Conservation (phyloP, 2,113 vertebrate species). For the Pluvianellus socialis region DNA sequence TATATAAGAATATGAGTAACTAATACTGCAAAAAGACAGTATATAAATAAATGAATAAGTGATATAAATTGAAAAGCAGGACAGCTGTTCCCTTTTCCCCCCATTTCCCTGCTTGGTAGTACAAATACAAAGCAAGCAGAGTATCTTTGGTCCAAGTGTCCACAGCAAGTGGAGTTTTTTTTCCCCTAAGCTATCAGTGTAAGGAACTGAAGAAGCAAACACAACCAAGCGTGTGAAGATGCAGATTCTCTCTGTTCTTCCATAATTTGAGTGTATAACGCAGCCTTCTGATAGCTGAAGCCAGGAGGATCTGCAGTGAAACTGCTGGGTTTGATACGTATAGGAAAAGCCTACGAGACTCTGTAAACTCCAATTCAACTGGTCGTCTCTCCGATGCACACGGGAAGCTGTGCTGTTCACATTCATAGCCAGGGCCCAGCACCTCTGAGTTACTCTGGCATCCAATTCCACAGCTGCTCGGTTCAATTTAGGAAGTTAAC, state of each 20-base stretch:
- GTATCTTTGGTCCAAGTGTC: not conserved
- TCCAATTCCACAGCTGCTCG: rapidly evolving
- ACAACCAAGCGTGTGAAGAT: not conserved
- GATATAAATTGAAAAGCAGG: not conserved
- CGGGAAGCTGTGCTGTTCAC: not conserved
- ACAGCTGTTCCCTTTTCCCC: not conserved
- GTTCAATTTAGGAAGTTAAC: not conserved
- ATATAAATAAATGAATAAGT: not conserved
- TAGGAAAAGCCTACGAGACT: not conserved
- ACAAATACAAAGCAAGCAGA: not conserved
- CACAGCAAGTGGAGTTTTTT: not conserved
- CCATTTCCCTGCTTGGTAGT: not conserved
- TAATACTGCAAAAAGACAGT: not conserved
- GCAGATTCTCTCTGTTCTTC: not conserved
- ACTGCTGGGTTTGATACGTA: not conserved
- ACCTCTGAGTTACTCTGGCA: not conserved
- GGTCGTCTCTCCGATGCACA: not conserved
- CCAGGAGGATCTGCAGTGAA: too few species aligned
- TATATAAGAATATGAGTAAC: not conserved
- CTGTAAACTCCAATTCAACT: not conserved
- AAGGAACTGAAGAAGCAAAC: not conserved
- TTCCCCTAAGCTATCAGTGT: too few species aligned
- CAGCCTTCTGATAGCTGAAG: not conserved
- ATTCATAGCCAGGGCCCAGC: not conserved
- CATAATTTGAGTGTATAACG: rapidly evolving